Percentiles rank a stretch among this genome's conserved stretches.
These are phyloP conservation scores for Tokudaia muenninki DNA, from an alignment of 2,797 vertebrate species.

Conservation along the genomic window DNA sequence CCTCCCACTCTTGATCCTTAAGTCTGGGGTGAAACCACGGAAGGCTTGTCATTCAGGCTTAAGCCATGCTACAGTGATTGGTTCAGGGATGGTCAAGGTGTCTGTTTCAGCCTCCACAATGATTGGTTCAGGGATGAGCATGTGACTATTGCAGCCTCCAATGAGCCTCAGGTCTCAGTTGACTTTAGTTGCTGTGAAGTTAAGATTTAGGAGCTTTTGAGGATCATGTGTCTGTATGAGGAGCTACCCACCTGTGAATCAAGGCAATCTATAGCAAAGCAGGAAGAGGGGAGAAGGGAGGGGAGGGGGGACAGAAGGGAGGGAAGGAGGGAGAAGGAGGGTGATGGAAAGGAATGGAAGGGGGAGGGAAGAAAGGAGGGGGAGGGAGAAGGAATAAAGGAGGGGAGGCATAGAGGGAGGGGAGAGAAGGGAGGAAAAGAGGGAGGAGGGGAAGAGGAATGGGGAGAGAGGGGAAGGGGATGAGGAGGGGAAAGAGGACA, in stretches of 20 bases:
- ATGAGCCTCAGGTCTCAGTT: neutral
- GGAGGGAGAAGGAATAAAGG: neutral
- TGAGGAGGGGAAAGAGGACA: rapidly evolving
- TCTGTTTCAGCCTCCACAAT: neutral
- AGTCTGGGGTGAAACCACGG: neutral
- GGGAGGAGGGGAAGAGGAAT: too few species aligned
- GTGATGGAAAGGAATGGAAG: neutral
- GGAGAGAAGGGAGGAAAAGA: too few species aligned
- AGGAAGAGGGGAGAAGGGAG: neutral
- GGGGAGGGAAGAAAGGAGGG: too few species aligned
- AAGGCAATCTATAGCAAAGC: neutral
- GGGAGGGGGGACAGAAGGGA: neutral
- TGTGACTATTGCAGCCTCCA: neutral
- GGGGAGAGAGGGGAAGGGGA: too few species aligned
- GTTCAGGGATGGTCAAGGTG: neutral
- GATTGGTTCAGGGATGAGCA: neutral
- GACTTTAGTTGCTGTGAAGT: neutral
- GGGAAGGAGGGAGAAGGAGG: neutral
- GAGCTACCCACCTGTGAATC: neutral
- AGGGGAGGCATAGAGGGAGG: neutral
- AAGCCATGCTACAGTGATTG: neutral
- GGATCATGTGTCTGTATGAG: neutral
- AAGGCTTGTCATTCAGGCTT: neutral
- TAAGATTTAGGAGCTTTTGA: neutral
- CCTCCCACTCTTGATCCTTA: neutral